Percentiles rank a stretch among this genome's conserved stretches.
Conservation (phyloP, 2,888 invertebrate species). For the Callyntrura sp. region DNA sequence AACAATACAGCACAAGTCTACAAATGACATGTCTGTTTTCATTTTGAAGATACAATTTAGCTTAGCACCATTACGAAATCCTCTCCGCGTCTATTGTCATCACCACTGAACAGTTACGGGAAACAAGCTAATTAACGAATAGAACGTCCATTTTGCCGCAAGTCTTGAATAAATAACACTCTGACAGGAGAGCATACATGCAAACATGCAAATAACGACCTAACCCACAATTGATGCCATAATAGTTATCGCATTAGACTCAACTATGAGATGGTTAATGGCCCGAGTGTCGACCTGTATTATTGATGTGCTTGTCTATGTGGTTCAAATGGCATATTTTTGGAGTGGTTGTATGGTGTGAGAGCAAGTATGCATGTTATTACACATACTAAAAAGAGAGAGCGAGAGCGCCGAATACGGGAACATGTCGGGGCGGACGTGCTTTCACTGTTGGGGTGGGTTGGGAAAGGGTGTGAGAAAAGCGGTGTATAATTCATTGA, state of each 20-base stretch:
- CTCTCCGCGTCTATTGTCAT: not conserved
- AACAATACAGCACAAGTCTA: no score
- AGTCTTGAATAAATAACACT: slow-evolving; percentile 7
- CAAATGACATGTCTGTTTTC: no score
- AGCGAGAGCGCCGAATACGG: not conserved
- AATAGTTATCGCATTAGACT: slow-evolving; percentile 18
- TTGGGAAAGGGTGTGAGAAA: no score
- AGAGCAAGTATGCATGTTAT: not conserved
- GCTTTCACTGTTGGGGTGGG: slow-evolving; percentile 18
- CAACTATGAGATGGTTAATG: slow-evolving; percentile 15
- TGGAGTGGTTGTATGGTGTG: not conserved
- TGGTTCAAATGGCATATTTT: slow-evolving; percentile 36
- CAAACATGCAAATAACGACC: not conserved
- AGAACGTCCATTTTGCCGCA: not conserved
- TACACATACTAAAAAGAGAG: not conserved
- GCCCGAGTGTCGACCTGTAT: not conserved
- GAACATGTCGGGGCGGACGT: not conserved
- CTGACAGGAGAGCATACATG: not conserved
- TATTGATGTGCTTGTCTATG: slow-evolving; percentile 41
- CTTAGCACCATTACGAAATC: not conserved
- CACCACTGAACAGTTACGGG: not conserved
- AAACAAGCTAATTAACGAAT: slow-evolving; percentile 15
- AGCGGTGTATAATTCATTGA: slow-evolving; percentile 22
- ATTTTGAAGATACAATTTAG: no score
- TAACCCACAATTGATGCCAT: not conserved